Evolutionary conservation across 1,140 invertebrate species (phyloP).

Genomic region (Drosophila novamexicana): DNA sequence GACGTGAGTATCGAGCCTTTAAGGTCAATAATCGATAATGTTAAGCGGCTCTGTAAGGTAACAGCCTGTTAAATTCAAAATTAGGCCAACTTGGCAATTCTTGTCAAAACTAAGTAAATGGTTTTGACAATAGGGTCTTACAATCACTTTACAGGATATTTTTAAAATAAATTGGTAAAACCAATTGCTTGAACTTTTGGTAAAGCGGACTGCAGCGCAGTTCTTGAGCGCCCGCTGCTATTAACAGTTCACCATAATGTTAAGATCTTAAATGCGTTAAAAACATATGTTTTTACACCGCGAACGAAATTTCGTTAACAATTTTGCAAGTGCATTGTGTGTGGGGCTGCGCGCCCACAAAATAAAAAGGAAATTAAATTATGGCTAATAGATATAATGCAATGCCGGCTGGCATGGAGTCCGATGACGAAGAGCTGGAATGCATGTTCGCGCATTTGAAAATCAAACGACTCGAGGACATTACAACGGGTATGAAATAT

Average conservation of each 20-base stretch:
- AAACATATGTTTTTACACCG: slow-evolving; percentile 27
- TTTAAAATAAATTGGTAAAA: neutral
- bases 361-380: neutral
- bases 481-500: slow-evolving; percentile 65
- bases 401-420: slow-evolving; percentile 72
- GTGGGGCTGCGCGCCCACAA: slow-evolving; percentile 35
- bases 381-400: slow-evolving; percentile 44
- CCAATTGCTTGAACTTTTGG: neutral
- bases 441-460: slow-evolving; percentile 58
- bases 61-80: slow-evolving; percentile 2
- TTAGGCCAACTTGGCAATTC: neutral
- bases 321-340: slow-evolving; percentile 34
- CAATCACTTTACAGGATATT: neutral
- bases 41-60: neutral
- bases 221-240: neutral
- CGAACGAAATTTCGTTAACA: slow-evolving; percentile 16
- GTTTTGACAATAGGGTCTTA: neutral
- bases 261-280: neutral
- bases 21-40: neutral
- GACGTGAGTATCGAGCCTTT: neutral
- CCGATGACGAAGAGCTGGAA: slow-evolving; percentile 66
- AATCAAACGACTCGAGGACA: slow-evolving; percentile 78
- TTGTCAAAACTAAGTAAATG: neutral
- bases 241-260: slow-evolving; percentile 2
- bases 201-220: neutral